Evolutionary conservation across 1,140 invertebrate genomes (phyloP).

Genomic region (Drosophila micromelanica): DNA sequence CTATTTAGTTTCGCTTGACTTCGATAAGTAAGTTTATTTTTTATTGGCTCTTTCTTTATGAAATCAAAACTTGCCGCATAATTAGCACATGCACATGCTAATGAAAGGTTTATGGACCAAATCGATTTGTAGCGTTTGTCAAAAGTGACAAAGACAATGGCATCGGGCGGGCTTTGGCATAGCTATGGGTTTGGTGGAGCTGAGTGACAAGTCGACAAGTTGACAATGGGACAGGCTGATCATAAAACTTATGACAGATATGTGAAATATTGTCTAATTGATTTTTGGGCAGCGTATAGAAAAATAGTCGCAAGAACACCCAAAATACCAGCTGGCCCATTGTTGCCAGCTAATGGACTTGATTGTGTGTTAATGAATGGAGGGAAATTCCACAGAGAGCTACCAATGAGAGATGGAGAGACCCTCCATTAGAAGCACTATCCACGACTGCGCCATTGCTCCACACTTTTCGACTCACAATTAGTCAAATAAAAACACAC

Average conservation of each 20-base stretch:
- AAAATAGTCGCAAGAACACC: slow-evolving; percentile 26
- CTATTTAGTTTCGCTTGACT: background rate
- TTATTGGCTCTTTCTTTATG: slow-evolving; percentile 34
- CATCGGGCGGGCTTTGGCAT: slow-evolving; percentile 5
- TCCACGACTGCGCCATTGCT: slow-evolving; percentile 39
- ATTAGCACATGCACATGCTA: slow-evolving; percentile 64
- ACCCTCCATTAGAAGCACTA: slow-evolving; percentile 28
- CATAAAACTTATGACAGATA: slow-evolving; percentile 77
- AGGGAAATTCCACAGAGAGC: slow-evolving; percentile 30
- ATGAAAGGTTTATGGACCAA: slow-evolving; percentile 71
- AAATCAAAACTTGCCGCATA: slow-evolving; percentile 50
- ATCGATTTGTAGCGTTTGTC: slow-evolving; percentile 60
- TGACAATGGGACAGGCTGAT: slow-evolving; percentile 49
- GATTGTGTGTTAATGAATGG: slow-evolving; percentile 82
- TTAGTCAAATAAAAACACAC: slow-evolving; percentile 44
- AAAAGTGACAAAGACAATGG: slow-evolving; percentile 50
- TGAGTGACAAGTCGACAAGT: slow-evolving; percentile 60
- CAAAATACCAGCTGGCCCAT: slow-evolving; percentile 35
- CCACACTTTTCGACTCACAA: slow-evolving; percentile 54
- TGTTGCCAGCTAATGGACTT: slow-evolving; percentile 73
- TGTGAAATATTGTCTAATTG: slow-evolving; percentile 73
- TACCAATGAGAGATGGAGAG: background rate
- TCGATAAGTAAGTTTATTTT: slow-evolving; percentile 18
- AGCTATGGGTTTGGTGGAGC: background rate
- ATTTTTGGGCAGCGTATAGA: slow-evolving; percentile 49